Conservation (phyloP, 2,888 invertebrate species). For the Diaperis boleti region DNA sequence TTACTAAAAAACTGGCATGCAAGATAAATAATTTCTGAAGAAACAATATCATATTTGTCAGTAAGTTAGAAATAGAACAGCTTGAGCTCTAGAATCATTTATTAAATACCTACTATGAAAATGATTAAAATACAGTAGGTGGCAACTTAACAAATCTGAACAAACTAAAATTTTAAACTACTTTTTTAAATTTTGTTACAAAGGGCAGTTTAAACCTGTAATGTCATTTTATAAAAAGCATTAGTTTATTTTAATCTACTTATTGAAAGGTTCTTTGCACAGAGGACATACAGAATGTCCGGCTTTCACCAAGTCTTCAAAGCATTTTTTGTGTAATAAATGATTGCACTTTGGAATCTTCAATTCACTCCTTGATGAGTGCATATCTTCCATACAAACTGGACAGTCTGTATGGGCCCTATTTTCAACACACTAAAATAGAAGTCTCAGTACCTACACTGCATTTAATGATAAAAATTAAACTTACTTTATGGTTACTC, state of each 20-base stretch:
- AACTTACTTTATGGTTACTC: conserved; percentile 76
- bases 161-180: too few relatives aligned
- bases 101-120: too few relatives aligned
- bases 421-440: conserved; percentile 86
- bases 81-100: too few relatives aligned
- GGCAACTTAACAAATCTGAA: too few relatives aligned
- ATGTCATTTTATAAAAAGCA: too few relatives aligned
- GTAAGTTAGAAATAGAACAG: too few relatives aligned
- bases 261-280: conserved; percentile 75
- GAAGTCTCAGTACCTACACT: conserved; percentile 65
- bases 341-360: conserved; percentile 93
- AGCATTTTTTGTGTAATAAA: conserved; percentile 86
- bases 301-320: conserved; percentile 78
- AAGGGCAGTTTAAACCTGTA: too few relatives aligned
- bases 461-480: conserved; percentile 65
- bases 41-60: too few relatives aligned
- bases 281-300: conserved; percentile 91
- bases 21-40: too few relatives aligned
- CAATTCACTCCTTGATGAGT: conserved; percentile 88
- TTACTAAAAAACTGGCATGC: neutral
- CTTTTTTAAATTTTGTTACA: too few relatives aligned
- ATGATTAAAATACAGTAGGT: too few relatives aligned
- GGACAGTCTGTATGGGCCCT: conserved; percentile 90
- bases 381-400: conserved; percentile 90
- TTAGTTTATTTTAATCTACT: neutral